These are phyloP conservation scores for Podocnemis expansa DNA, from an alignment of 2,113 vertebrate genomes.

Conservation along the genomic window DNA sequence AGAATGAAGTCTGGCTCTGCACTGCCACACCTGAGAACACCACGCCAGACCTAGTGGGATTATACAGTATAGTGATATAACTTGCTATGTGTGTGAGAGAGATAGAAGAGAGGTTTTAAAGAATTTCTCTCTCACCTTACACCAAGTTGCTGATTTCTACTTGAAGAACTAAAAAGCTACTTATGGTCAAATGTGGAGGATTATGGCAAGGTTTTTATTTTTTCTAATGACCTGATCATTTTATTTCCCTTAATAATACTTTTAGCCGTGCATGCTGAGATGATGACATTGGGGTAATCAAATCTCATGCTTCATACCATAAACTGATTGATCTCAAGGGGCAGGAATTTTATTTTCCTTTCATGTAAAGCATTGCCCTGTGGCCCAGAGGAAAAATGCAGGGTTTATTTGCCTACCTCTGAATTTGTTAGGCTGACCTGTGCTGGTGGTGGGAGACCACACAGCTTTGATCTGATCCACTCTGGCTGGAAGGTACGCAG, in stretches of 20 bases:
- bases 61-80: neutral
- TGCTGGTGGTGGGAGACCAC: fast-evolving
- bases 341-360: neutral
- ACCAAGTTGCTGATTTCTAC: conserved; percentile 40
- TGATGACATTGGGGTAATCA: conserved; percentile 42
- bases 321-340: conserved; percentile 41
- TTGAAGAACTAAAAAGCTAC: conserved; percentile 27
- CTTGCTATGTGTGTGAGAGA: fast-evolving
- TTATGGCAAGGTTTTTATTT: neutral
- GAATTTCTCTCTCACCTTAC: neutral
- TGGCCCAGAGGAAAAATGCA: neutral
- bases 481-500: neutral
- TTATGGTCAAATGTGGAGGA: conserved; percentile 40
- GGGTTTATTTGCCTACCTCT: neutral
- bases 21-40: neutral
- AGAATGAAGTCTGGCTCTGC: neutral
- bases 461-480: fast-evolving
- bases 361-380: neutral
- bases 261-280: conserved; percentile 40
- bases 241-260: conserved; percentile 59
- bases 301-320: conserved; percentile 47
- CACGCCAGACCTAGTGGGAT: neutral
- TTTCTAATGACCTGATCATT: conserved; percentile 45
- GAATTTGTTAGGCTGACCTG: fast-evolving
- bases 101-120: neutral